Base-by-base conservation (phyloP, 2,113 vertebrate species). In the Rynchops niger region DNA sequence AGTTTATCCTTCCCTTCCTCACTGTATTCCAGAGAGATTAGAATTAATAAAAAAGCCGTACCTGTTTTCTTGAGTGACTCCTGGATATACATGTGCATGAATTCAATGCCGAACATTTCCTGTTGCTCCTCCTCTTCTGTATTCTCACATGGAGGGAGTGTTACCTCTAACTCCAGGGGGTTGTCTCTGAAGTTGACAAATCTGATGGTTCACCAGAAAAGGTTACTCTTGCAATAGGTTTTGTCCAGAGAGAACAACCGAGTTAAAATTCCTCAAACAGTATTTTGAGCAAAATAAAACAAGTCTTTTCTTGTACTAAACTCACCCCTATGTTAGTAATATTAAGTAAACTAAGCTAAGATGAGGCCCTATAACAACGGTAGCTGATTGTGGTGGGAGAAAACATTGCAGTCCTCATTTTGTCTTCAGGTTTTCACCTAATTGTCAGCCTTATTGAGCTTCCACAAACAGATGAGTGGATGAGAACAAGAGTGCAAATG, bases 151-250 rank as follows among this genome's bases (percentile, higher is more conserved):
- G 96, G 88, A 11, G 98, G 98, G 63, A 99, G 98, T 2, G 94
- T 97, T 88, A 99, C 96, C 4, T 99, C 97, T 67, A 99, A 76
- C 72, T 98, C 98, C 95, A 99, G 81, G 17, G 99, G 99, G 58
- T 99, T 99, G 97, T 99, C 99, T 97, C 99, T 98, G 94, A 99
- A 99, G 97, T 99, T 99, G 91, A 99, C 99, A 98, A 99, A 99
- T 98, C 99, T 99, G 95, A 58, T 30, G 92, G 84, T 96, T 94
- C 36, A 95, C 59, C 85, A 96, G 49, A 96, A 96, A 88, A 95
- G 6, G 77, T 86, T 90, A 90, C 21, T 84, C 61, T 95, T 78
- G 61, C 62, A 80, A 6, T n/a, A 65, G 21, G 43, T 82, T 88
- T 88, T 84, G 29, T 49, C 29, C 67, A 93, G 53, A 67, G 32